Percentiles rank a stretch among this genome's conserved stretches.
These are phyloP conservation scores for Cacatua alba DNA, from an alignment of 2,113 vertebrate genomes.

Conservation along the genomic window DNA sequence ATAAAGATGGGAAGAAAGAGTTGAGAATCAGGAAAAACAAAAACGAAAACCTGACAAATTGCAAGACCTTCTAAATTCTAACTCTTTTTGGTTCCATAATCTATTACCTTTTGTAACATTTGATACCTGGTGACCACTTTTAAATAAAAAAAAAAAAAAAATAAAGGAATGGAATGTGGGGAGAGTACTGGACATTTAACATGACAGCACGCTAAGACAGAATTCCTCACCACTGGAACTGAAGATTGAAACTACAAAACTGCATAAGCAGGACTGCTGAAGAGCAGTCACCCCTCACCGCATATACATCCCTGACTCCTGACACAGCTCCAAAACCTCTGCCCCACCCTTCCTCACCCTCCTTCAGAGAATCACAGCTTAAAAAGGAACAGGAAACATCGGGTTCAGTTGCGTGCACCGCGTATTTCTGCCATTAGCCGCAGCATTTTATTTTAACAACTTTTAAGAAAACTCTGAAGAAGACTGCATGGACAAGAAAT, in stretches of 20 bases:
- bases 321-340: not conserved
- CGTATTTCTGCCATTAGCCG: not conserved
- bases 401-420: no score
- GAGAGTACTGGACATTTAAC: not conserved
- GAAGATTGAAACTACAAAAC: not conserved
- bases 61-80: not conserved
- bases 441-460: not conserved
- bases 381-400: not conserved
- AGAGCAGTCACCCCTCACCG: not conserved
- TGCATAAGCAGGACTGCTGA: fast-evolving
- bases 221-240: not conserved
- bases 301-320: not conserved
- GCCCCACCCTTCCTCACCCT: not conserved
- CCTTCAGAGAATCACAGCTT: not conserved
- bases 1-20: not conserved
- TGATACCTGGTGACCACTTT: not conserved
- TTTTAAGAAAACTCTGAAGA: not conserved
- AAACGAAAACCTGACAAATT: not conserved
- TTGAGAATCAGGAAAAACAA: not conserved
- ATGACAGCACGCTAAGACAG: not conserved
- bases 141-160: not conserved
- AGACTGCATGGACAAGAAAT: not conserved
- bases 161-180: fast-evolving
- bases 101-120: not conserved
- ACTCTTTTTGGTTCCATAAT: not conserved